Conservation (phyloP, 2,113 vertebrate genomes). For the Gallinago jamesoni region DNA sequence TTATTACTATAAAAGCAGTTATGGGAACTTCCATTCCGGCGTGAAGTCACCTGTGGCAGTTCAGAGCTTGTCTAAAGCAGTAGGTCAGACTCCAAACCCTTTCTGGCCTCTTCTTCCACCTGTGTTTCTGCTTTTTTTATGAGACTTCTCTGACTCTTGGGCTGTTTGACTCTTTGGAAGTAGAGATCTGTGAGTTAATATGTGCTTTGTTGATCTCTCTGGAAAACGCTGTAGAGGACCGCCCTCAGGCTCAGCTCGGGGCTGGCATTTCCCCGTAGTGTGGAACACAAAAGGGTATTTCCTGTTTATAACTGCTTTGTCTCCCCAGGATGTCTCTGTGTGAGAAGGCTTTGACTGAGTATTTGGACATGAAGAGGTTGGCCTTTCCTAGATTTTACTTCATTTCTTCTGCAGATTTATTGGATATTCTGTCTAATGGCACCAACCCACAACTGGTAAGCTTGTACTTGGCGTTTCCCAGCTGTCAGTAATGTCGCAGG, state of each 20-base stretch:
- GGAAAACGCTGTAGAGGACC: not conserved
- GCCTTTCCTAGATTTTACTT: constrained; percentile 97
- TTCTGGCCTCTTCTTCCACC: not conserved
- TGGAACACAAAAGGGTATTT: not conserved
- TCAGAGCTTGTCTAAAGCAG: not conserved
- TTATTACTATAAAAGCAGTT: constrained; percentile 20
- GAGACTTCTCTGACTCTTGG: not conserved
- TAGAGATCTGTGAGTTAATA: not conserved
- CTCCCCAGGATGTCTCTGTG: constrained; percentile 86
- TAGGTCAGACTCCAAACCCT: not conserved
- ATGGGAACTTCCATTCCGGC: not conserved
- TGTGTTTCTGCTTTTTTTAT: not conserved
- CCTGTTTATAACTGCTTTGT: not conserved
- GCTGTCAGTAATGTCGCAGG: not conserved
- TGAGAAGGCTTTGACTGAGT: constrained; percentile 93
- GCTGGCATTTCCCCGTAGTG: not conserved
- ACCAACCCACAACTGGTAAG: constrained; percentile 86
- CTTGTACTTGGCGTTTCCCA: not conserved
- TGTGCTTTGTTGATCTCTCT: not conserved
- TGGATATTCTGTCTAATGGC: constrained; percentile 94
- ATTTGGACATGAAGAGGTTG: constrained; percentile 92
- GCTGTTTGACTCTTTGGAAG: not conserved
- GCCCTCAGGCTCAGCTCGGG: not conserved
- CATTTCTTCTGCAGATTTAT: constrained; percentile 93
- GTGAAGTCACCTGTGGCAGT: not conserved